Evolutionary conservation across 1,140 invertebrate species (phyloP).

Genomic region (Harpegnathos saltator): DNA sequence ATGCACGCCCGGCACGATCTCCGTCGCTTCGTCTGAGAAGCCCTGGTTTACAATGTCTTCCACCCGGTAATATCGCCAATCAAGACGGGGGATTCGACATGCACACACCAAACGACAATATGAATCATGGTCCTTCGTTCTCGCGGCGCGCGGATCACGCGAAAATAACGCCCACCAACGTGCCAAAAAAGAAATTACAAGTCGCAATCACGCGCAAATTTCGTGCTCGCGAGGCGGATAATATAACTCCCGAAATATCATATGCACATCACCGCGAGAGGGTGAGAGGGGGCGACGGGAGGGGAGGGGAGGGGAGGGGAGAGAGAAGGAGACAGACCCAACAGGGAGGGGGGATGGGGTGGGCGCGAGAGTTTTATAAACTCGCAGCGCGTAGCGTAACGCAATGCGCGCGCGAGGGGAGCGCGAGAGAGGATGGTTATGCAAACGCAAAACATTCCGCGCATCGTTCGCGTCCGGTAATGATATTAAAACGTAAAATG

Average conservation of each 20-base stretch:
- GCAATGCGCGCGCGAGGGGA: too few relatives aligned
- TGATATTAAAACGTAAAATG: constrained; percentile 57
- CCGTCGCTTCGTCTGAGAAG: constrained; percentile 52
- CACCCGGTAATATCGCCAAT: constrained; percentile 67
- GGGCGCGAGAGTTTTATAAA: constrained; percentile 51
- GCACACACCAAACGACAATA: constrained; percentile 71
- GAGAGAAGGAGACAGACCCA: too few relatives aligned
- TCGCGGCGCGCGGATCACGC: constrained; percentile 57
- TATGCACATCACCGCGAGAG: constrained; percentile 31
- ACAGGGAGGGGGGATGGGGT: constrained; percentile 1
- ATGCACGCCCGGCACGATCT: too few relatives aligned
- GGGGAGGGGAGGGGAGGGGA: too few relatives aligned
- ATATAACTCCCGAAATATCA: constrained; percentile 66
- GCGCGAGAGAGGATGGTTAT: constrained; percentile 28
- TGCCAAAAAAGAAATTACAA: constrained; percentile 50
- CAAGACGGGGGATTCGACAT: constrained; percentile 61
- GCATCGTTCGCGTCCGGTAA: constrained; percentile 45
- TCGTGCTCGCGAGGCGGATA: constrained; percentile 52
- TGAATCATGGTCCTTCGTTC: constrained; percentile 62
- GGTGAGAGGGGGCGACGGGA: too few relatives aligned
- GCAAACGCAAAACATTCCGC: constrained; percentile 48
- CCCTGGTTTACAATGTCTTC: constrained; percentile 38
- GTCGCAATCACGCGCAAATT: constrained; percentile 69
- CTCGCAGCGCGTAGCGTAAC: background rate
- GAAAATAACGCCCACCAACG: constrained; percentile 54